These are phyloP conservation scores for Aphidius colemani DNA, from an alignment of 2,888 invertebrate genomes.

Conservation along the genomic window DNA sequence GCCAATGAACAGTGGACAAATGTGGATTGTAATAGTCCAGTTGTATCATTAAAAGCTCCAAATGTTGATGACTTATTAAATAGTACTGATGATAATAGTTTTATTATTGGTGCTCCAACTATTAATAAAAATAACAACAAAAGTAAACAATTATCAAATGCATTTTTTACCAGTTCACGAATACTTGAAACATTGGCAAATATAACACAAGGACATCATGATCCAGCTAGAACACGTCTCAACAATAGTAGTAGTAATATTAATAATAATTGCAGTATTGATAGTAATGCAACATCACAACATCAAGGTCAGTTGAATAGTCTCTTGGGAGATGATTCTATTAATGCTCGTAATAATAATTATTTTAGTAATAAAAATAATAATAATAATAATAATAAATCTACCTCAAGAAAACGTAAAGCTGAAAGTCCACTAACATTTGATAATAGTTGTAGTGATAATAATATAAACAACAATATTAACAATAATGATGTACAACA, in stretches of 20 bases:
- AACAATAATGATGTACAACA: too few species aligned
- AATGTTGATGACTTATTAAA: slow-evolving; percentile 42
- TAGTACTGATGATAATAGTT: slow-evolving; percentile 48
- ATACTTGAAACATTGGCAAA: slow-evolving; percentile 54
- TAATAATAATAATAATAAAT: slow-evolving; percentile 3
- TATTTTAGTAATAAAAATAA: too few species aligned
- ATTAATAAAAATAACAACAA: slow-evolving; percentile 27
- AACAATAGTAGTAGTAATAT: slow-evolving; percentile 6
- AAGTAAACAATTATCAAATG: slow-evolving; percentile 42
- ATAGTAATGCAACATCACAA: neutral
- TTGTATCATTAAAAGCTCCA: slow-evolving; percentile 47
- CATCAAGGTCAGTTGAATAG: slow-evolving; percentile 34
- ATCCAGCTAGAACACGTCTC: slow-evolving; percentile 21
- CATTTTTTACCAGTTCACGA: slow-evolving; percentile 53
- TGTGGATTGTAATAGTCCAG: slow-evolving; percentile 36
- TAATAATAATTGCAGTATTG: too few species aligned
- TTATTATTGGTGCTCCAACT: slow-evolving; percentile 25
- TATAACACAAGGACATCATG: slow-evolving; percentile 47
- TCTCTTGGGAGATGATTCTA: slow-evolving; percentile 3
- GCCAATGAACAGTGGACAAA: slow-evolving; percentile 53
- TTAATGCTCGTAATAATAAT: too few species aligned
- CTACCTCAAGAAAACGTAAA: slow-evolving; percentile 44
- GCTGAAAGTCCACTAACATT: slow-evolving; percentile 27
- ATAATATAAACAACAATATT: slow-evolving; percentile 21
- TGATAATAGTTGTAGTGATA: slow-evolving; percentile 36